Evolutionary conservation across 2,797 vertebrate genomes (phyloP), one percentile per base, ranked within the genome.

Genomic region (Pristis pectinata): DNA sequence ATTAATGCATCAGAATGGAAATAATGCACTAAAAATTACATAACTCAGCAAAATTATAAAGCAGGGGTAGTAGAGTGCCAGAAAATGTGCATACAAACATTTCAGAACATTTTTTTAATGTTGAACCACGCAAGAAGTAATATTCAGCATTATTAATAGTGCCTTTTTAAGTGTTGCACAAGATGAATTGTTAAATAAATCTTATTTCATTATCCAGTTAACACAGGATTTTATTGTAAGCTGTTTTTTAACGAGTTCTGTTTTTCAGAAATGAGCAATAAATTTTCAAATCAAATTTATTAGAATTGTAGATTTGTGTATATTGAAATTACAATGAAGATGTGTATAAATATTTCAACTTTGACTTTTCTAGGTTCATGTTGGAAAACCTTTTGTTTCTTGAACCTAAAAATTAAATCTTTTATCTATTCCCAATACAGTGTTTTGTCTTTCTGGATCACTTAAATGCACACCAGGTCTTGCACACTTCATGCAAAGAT

Each of bases 251-350:
- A 19, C n/a, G 87, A 72, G 30, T 91, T 37, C 44, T 53, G 30
- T n/a, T 94, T 89, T 76, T 17, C 44, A 49, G 24, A 59, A 59
- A 56, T 94, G 44, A 91, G 70, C 30, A 94, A 94, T 56, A 94
- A 37, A 76, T 94, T 94, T 53, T 17, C 37, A 30, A 67, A 70
- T 91, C 19, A 24, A 41, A 67, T 70, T 49, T 72, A 64, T 93
- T 93, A 44, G 15, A 74, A 30, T 49, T 76, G 1, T 53, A 53
- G 49, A 3, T 64, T 53, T 56, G 34, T 34, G 6, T 94, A 56
- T 76, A 94, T 67, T 94, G 13, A 74, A 94, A n/a, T 94, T 74
- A 19, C 5, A 93, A 74, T 53, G 24, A 89, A n/a, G 34, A 91
- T 24, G 13, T 93, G 44, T 76, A 94, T 41, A 56, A 13, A 11